Percentiles rank a stretch among this genome's conserved stretches.
phyloP scores from a whole-genome alignment of 2,888 invertebrate genomes.

The Sarcophaga subvicina region DNA sequence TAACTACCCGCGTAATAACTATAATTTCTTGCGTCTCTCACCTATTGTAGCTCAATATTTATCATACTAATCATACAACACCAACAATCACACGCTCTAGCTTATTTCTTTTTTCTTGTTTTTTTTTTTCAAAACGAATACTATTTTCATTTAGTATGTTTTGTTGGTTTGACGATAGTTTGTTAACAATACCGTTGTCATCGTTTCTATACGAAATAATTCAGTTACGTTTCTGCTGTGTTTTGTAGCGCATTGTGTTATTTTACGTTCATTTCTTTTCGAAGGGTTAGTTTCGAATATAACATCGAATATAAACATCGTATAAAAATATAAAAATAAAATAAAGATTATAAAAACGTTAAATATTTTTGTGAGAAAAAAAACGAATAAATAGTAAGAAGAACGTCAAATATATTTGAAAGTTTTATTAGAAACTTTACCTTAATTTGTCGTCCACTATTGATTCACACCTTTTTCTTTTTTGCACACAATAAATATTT shows the following conservation, averaged over 20 bases:
- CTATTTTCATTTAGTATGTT: slow-evolving; percentile 43
- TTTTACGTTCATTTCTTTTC: slow-evolving; percentile 34
- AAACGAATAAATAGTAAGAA: not conserved
- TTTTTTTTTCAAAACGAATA: not conserved
- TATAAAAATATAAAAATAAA: slow-evolving; percentile 68
- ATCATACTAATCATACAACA: slow-evolving; percentile 6
- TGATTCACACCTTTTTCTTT: slow-evolving; percentile 50
- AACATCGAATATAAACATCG: slow-evolving; percentile 56
- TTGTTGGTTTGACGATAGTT: slow-evolving; percentile 45
- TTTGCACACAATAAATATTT: slow-evolving; percentile 22
- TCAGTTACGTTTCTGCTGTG: slow-evolving; percentile 72
- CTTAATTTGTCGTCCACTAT: slow-evolving; percentile 42
- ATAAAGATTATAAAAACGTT: slow-evolving; percentile 66
- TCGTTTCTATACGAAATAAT: slow-evolving; percentile 46
- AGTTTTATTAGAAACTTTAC: slow-evolving; percentile 32
- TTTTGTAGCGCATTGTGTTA: slow-evolving; percentile 57
- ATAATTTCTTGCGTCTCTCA: not conserved
- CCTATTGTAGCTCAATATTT: slow-evolving; percentile 40
- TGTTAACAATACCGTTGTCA: slow-evolving; percentile 46
- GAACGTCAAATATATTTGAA: slow-evolving; percentile 8
- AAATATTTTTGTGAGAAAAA: slow-evolving; percentile 47
- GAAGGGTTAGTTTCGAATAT: slow-evolving; percentile 52
- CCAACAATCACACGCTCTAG: slow-evolving; percentile 18
- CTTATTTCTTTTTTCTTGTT: slow-evolving; percentile 18
- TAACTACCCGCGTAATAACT: too few species aligned